Evolutionary conservation across 2,797 vertebrate genomes (phyloP), one percentile per base, ranked within the genome.

Genomic region (Phoeniculus purpureus): DNA sequence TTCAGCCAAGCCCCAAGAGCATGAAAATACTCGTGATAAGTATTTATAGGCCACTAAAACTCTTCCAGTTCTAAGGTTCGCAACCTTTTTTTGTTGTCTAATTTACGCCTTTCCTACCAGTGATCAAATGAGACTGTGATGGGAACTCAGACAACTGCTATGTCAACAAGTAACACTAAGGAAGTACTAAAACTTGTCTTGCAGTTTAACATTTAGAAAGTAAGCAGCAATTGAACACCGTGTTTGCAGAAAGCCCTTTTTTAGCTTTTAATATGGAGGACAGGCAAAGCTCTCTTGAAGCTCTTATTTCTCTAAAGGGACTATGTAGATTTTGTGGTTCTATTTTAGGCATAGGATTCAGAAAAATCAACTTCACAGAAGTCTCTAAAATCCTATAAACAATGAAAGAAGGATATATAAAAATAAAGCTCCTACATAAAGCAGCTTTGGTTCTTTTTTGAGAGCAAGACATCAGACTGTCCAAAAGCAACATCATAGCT

Each of bases 141-240:
- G 34, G 60, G 65, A 90, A 81, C 51, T 86, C 83, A 92, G 65
- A 93, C 81, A 96, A 92, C 81, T 93, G 83, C 52, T 80, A 80
- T 80, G 65, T 94, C 91, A 95, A 94, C 83, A 94, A 93, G 68
- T 81, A 92, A 95, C 85, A 93, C 83, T 71, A 82, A 71, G 27
- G 64, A 92, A 87, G 61, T 77, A 87, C 67, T 92, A 82, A 93
- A 86, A 89, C 75, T 77, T 0, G 15, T 93, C 86, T 94, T 92
- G 81, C 88, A 92, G 83, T 87, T 77, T 91, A 83, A 91, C 90
- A 91, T 86, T 87, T 66, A 81, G 47, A 91, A 95, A 93, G 91
- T 71, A 93, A 94, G 93, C 47, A 78, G 45, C 81, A 45, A 86
- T 47, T 5, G 10, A 94, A 93, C 48, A 81, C 13, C 51, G 10